A percentile compares a stretch with the other conserved stretches of the same genome.
Conservation (phyloP, 2,888 invertebrate species). For the Caradrina clavipalpis region DNA sequence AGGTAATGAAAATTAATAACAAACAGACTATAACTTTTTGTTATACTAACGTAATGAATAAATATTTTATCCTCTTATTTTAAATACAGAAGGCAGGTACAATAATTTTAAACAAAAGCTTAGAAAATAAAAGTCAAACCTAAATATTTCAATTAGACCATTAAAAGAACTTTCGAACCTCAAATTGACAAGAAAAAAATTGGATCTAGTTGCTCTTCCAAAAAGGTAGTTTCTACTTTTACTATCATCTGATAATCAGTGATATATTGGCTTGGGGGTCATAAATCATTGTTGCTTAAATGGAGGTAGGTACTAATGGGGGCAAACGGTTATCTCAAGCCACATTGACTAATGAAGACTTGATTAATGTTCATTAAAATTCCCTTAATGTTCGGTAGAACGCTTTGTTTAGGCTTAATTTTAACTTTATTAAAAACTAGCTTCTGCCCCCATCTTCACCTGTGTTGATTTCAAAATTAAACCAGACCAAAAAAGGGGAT, state of each 20-base stretch:
- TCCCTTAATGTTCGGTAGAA: not conserved
- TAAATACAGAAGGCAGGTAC: too few relatives aligned
- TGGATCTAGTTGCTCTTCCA: too few relatives aligned
- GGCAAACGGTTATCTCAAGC: slow-evolving; percentile 5
- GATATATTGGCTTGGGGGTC: not conserved
- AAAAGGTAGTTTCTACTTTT: not conserved
- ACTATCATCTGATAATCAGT: not conserved
- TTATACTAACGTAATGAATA: not conserved
- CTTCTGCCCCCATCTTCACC: too few relatives aligned
- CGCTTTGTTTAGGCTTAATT: not conserved
- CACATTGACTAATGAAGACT: slow-evolving; percentile 12
- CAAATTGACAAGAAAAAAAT: too few relatives aligned
- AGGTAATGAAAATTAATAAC: not conserved
- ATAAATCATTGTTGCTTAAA: not conserved
- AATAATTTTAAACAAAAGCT: too few relatives aligned
- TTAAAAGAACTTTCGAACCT: too few relatives aligned
- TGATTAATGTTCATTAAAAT: slow-evolving; percentile 12
- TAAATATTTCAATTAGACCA: too few relatives aligned
- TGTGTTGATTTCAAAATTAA: too few relatives aligned
- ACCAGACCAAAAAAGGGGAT: too few relatives aligned
- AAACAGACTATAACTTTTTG: slow-evolving; percentile 7
- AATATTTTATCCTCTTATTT: not conserved
- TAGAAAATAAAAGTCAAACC: too few relatives aligned
- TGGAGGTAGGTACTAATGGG: not conserved
- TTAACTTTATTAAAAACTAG: not conserved